These are phyloP conservation scores for Neoniphon sammara DNA, from an alignment of 2,797 vertebrate genomes.

Conservation along the genomic window DNA sequence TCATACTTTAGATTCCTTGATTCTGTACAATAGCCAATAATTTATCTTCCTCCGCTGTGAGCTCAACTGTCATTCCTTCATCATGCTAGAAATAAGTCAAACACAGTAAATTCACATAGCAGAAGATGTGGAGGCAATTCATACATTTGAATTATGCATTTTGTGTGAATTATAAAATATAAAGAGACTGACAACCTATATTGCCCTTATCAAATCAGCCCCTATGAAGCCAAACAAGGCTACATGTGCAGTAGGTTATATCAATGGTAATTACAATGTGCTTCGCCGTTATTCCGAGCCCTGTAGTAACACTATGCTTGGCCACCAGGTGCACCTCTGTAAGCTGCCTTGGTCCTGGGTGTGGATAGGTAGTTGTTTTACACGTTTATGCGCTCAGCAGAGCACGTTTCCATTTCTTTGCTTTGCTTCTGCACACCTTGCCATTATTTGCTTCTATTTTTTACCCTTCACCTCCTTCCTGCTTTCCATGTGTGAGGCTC, in stretches of 20 bases:
- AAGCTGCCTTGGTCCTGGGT: slow-evolving; percentile 69
- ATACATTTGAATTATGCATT: slow-evolving; percentile 20
- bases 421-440: slow-evolving; percentile 43
- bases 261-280: slow-evolving; percentile 80
- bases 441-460: slow-evolving; percentile 19
- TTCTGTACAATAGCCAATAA: slow-evolving; percentile 62
- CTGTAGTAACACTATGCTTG: slow-evolving; percentile 39
- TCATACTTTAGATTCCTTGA: no score
- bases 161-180: slow-evolving; percentile 12
- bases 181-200: slow-evolving; percentile 23
- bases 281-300: slow-evolving; percentile 55
- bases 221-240: slow-evolving; percentile 62
- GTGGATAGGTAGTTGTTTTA: slow-evolving; percentile 56
- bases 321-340: slow-evolving; percentile 41
- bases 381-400: slow-evolving; percentile 64
- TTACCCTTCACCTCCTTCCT: slow-evolving; percentile 2
- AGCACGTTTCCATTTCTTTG: slow-evolving; percentile 47
- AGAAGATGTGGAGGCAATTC: slow-evolving; percentile 50
- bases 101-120: slow-evolving; percentile 48
- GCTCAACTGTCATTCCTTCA: slow-evolving; percentile 44
- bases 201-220: slow-evolving; percentile 49
- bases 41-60: slow-evolving; percentile 20
- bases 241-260: slow-evolving; percentile 61
- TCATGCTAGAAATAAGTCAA: slow-evolving; percentile 58
- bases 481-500: slow-evolving; percentile 4